phyloP scores from a whole-genome alignment of 2,888 invertebrate genomes.

The Acleris literana region DNA sequence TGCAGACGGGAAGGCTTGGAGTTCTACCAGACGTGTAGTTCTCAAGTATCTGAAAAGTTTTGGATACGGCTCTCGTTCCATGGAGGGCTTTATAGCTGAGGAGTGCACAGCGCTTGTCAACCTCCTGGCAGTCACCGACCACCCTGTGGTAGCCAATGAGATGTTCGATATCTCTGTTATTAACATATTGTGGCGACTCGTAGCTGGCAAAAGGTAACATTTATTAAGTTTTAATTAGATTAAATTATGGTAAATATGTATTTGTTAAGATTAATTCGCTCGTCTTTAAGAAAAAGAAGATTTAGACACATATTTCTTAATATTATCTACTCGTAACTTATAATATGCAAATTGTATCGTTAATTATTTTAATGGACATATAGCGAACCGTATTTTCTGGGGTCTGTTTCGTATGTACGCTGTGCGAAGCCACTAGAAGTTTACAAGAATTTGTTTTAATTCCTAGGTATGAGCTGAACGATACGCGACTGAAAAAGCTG shows the following conservation, averaged over 20 bases:
- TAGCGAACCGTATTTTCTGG: no score
- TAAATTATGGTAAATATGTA: not conserved
- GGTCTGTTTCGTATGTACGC: no score
- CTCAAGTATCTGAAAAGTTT: constrained; percentile 85
- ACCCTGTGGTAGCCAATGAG: constrained; percentile 77
- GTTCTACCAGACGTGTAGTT: constrained; percentile 85
- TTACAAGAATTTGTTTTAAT: not conserved
- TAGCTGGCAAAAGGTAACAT: constrained; percentile 85
- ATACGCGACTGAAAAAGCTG: constrained; percentile 79
- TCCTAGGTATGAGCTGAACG: constrained; percentile 82
- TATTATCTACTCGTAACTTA: no score
- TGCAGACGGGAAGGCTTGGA: constrained; percentile 86
- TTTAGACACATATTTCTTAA: no score
- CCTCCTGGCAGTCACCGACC: constrained; percentile 56
- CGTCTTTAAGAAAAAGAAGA: no score
- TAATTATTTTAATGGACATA: no score
- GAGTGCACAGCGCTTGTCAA: constrained; percentile 85
- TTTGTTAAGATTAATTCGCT: no score
- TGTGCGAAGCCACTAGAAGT: no score
- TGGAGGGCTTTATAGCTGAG: constrained; percentile 84
- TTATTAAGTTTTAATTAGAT: not conserved
- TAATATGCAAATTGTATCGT: no score
- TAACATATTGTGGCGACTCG: constrained; percentile 88
- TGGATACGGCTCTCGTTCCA: constrained; percentile 84
- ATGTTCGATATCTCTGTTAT: constrained; percentile 86